Evolutionary conservation across 2,888 invertebrate species (phyloP), one percentile per base, ranked within the genome.

Genomic region (Zaprionus lineosus): DNA sequence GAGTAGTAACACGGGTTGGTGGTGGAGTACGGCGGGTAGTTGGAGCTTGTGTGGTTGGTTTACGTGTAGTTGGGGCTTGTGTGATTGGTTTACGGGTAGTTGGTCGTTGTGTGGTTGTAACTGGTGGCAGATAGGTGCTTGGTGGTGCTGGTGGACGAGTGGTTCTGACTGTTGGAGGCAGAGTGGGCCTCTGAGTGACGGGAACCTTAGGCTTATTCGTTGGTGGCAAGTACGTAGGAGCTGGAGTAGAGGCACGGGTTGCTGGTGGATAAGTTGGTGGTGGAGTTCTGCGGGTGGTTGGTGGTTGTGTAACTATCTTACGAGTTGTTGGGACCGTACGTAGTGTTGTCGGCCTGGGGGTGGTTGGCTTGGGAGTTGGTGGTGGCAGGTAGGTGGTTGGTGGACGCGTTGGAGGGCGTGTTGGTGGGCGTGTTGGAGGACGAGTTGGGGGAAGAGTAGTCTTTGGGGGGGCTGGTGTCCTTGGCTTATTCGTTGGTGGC

Each of bases 401-500:
- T 2, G 65, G 65, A 36, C 44, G 9, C 12, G 18, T 41, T 19
- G 24, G 41, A 21, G 18, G 53, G 50, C 2, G 24, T 37, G 28
- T 41, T 48, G 0, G 34, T 40, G 12, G 31, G 39, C 18, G 24
- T 19, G 61, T 55, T 18, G 61, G 71, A 3, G 62, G 64, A 47
- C 41, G 8, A 24, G 18, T 41, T 26, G 24, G 41, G 21, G 12
- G 48, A 48, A 2, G 15, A 33, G 28, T 37, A 3, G 4, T 21
- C 4, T 3, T 47, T 0, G 33, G 31, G 11, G 31, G 37, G 14
- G 64, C 63, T 18, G 73, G 76, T n/a, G 75, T 51, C n/a, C 60
- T 65, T 29, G 83, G 82, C 43, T 70, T 74, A 15, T 70, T 61
- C 12, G 67, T 60, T 6, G 75, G 68, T 21, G 79, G 78, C 24